Percentiles rank a stretch among this genome's conserved stretches.
These are phyloP conservation scores for Hippopotamus amphibius DNA, from an alignment of 2,113 vertebrate species.

Conservation along the genomic window DNA sequence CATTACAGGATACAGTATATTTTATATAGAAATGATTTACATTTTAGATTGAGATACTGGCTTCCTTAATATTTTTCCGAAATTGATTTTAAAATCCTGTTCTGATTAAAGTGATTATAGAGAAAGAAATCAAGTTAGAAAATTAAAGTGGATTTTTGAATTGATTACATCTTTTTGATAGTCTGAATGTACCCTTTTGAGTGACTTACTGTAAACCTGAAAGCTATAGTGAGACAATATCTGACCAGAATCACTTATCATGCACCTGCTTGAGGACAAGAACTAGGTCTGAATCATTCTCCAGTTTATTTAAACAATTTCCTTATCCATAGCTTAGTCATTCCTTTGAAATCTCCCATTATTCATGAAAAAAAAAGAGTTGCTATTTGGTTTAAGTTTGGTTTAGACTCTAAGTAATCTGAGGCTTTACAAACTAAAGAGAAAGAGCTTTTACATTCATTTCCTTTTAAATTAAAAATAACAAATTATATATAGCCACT, in stretches of 20 bases:
- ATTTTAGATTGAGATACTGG: not conserved
- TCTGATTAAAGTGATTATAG: not conserved
- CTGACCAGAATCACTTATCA: not conserved
- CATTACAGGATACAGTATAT: not conserved
- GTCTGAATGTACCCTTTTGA: not conserved
- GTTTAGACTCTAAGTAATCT: not conserved
- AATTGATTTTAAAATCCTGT: not conserved
- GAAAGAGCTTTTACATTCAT: not conserved
- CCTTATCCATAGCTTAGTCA: not conserved
- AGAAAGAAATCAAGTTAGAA: not conserved
- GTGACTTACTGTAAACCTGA: not conserved
- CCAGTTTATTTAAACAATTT: not conserved
- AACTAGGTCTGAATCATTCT: not conserved
- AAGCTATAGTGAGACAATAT: not conserved
- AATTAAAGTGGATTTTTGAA: not conserved
- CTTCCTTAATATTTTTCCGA: not conserved
- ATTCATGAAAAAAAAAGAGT: not conserved
- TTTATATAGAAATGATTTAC: not conserved
- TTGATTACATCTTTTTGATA: not conserved
- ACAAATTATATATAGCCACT: not conserved
- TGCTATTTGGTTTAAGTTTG: not conserved
- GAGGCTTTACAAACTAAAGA: not conserved
- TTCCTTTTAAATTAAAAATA: not conserved
- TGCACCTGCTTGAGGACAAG: not conserved
- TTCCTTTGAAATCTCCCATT: not conserved